Evolutionary conservation across 1,140 invertebrate genomes (phyloP).

Genomic region (Drosophila ficusphila): DNA sequence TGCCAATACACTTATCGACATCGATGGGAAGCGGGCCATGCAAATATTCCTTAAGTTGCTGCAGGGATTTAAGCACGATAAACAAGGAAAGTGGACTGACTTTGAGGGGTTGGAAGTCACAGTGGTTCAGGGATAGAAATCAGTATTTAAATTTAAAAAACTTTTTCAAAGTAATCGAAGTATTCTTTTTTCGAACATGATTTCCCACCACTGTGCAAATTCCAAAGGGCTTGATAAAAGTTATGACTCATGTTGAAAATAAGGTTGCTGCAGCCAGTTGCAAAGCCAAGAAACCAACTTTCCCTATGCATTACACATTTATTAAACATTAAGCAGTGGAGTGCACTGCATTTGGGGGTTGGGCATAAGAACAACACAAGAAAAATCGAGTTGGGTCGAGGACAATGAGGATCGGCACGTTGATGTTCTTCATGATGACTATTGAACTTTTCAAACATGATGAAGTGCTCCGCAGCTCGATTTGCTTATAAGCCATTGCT

Average conservation of each 20-base stretch:
- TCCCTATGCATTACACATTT: slow-evolving; percentile 80
- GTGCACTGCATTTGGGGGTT: slow-evolving; percentile 64
- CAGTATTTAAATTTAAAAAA: neutral
- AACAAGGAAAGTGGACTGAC: slow-evolving; percentile 44
- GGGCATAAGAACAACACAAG: slow-evolving; percentile 6
- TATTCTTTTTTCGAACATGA: too few relatives aligned
- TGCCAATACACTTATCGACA: slow-evolving; percentile 73
- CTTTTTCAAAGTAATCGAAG: neutral
- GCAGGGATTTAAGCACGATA: slow-evolving; percentile 69
- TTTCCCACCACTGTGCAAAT: slow-evolving; percentile 30
- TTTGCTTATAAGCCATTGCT: slow-evolving; percentile 34
- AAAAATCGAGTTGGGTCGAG: slow-evolving; percentile 24
- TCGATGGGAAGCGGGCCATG: slow-evolving; percentile 67
- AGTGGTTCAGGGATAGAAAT: slow-evolving; percentile 21
- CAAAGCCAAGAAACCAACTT: slow-evolving; percentile 42
- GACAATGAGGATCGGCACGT: slow-evolving; percentile 66
- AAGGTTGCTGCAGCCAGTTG: slow-evolving; percentile 11
- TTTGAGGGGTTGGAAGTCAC: slow-evolving; percentile 19
- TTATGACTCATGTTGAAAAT: slow-evolving; percentile 58
- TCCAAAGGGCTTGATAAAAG: slow-evolving; percentile 49
- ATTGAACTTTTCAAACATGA: slow-evolving; percentile 79
- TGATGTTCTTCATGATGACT: slow-evolving; percentile 79
- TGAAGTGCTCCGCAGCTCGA: slow-evolving; percentile 58
- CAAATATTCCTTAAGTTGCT: slow-evolving; percentile 73
- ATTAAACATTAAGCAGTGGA: slow-evolving; percentile 72